These are phyloP conservation scores for Romanogobio albipinnatus DNA, from an alignment of 2,113 vertebrate genomes.

Conservation along the genomic window DNA sequence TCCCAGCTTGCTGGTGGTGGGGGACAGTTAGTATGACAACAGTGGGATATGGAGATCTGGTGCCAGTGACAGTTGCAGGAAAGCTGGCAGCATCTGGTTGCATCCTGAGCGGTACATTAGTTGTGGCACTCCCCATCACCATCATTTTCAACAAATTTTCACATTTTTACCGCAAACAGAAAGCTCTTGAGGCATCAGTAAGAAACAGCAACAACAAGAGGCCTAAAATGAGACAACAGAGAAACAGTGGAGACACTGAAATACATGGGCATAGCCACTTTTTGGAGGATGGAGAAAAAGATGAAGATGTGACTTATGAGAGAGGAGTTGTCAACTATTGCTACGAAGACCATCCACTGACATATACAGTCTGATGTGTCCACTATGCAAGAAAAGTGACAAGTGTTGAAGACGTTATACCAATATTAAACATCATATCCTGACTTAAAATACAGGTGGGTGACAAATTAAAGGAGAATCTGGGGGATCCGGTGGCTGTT, in stretches of 20 bases:
- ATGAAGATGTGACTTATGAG: conserved; percentile 60
- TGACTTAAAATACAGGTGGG: background rate
- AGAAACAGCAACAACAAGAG: conserved; percentile 80
- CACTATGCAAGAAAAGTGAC: background rate
- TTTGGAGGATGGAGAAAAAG: conserved; percentile 64
- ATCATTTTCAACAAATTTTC: conserved; percentile 99
- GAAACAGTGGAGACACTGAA: conserved; percentile 48
- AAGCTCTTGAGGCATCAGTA: conserved; percentile 92
- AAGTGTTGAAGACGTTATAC: background rate
- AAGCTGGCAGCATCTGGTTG: conserved; percentile 94
- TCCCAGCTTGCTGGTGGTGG: conserved; percentile 99
- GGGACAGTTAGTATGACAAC: conserved; percentile 99
- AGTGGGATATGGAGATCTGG: conserved; percentile 94
- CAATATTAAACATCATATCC: background rate
- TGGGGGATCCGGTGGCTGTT: background rate
- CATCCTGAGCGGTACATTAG: conserved; percentile 93
- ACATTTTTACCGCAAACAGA: conserved; percentile 94
- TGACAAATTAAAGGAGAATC: background rate
- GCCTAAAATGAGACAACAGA: conserved; percentile 46
- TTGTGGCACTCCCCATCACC: conserved; percentile 95
- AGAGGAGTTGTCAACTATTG: conserved; percentile 72
- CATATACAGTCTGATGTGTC: background rate
- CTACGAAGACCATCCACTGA: conserved; percentile 68
- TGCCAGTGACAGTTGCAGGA: conserved; percentile 89
- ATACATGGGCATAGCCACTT: conserved; percentile 66